Conservation (phyloP, 2,888 invertebrate species). For the Diarsia brunnea region DNA sequence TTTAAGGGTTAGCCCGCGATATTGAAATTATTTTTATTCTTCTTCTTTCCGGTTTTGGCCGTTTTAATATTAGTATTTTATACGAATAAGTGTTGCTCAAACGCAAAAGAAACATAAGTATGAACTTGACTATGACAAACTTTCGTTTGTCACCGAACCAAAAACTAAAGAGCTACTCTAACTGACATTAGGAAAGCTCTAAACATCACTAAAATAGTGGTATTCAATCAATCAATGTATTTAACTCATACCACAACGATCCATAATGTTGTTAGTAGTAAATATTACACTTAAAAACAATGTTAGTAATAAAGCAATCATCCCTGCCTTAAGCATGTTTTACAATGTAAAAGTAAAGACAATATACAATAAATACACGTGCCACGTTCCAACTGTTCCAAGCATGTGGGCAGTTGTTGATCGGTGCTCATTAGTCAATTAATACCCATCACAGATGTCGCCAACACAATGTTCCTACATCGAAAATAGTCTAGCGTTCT, state of each 20-base stretch:
- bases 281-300: too few species aligned
- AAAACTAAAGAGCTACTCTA: not conserved
- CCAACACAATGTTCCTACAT: not conserved
- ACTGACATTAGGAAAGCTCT: not conserved
- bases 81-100: too few species aligned
- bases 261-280: too few species aligned
- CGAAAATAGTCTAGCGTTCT: not conserved
- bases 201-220: not conserved
- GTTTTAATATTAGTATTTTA: too few species aligned
- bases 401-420: slow-evolving; percentile 6
- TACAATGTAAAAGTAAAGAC: slow-evolving; percentile 15
- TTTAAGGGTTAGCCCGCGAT: too few species aligned
- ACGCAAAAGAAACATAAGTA: too few species aligned
- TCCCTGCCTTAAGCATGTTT: not conserved
- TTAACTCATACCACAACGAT: too few species aligned
- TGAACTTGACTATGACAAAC: too few species aligned
- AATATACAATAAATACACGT: slow-evolving; percentile 21
- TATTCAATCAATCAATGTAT: not conserved
- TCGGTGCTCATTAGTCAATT: slow-evolving; percentile 20
- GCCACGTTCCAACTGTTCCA: not conserved
- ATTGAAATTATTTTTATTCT: too few species aligned
- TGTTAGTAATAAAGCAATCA: not conserved
- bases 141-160: too few species aligned
- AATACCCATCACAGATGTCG: slow-evolving; percentile 36
- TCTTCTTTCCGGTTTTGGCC: too few species aligned